Evolutionary conservation across 2,797 vertebrate genomes (phyloP).

Genomic region (Merluccius polli): DNA sequence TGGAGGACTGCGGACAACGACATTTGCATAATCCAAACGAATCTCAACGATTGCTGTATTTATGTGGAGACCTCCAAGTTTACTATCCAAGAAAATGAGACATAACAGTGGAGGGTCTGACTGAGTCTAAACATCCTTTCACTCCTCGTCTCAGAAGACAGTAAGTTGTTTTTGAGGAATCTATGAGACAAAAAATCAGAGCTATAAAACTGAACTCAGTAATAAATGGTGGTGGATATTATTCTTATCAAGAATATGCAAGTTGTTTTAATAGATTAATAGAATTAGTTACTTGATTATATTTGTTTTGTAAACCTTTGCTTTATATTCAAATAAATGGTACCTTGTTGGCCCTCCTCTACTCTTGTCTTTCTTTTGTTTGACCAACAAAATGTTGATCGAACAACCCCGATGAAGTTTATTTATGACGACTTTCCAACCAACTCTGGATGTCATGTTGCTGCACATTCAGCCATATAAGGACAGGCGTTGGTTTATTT

Average conservation of each 20-base stretch:
- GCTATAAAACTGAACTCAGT: too few relatives aligned
- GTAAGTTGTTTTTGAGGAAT: too few relatives aligned
- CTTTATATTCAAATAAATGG: background rate
- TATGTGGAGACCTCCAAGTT: background rate
- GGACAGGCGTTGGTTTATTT: background rate
- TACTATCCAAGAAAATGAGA: background rate
- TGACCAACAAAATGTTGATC: background rate
- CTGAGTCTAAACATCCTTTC: background rate
- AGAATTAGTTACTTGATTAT: background rate
- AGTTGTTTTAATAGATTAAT: background rate
- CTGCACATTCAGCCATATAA: background rate
- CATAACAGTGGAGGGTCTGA: background rate
- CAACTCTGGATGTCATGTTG: background rate
- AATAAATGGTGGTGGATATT: background rate
- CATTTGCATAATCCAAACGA: background rate
- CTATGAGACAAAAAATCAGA: too few relatives aligned
- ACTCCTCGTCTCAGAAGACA: too few relatives aligned
- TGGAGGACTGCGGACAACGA: background rate
- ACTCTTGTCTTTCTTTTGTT: background rate
- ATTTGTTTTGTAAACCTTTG: background rate
- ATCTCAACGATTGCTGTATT: background rate
- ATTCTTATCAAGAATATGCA: background rate
- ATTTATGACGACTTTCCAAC: background rate
- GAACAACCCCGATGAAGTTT: too few relatives aligned
- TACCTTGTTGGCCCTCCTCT: background rate